Percentiles rank a stretch among this genome's conserved stretches.
Conservation (phyloP, 1,140 invertebrate species). For the Dendrolimus kikuchii region DNA sequence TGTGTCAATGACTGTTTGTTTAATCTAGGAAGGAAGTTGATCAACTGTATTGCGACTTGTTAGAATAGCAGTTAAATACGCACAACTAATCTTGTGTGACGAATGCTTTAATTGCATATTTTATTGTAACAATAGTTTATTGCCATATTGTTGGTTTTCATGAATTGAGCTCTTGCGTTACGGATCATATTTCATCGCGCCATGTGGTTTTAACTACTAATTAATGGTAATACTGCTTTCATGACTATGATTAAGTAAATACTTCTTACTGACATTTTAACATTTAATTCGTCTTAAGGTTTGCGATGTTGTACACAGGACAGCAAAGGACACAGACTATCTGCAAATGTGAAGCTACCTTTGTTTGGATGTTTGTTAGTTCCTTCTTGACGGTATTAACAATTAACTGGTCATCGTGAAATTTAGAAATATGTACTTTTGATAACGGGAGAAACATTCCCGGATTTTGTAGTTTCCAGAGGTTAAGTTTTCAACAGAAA, state of each 20-base stretch:
- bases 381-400: no score
- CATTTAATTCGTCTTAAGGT: background rate
- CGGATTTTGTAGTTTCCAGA: no score
- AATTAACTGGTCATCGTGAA: no score
- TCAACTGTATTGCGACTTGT: conserved; percentile 19
- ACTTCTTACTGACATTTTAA: conserved; percentile 2
- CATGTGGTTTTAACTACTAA: conserved; percentile 4
- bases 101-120: conserved; percentile 18
- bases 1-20: conserved; percentile 45
- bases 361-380: no score
- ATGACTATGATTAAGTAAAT: background rate
- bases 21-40: conserved; percentile 33
- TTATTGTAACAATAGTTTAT: conserved; percentile 19
- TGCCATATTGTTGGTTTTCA: conserved; percentile 4
- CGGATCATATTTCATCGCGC: conserved; percentile 3
- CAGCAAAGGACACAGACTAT: no score
- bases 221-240: conserved; percentile 4
- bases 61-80: conserved; percentile 8
- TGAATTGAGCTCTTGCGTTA: background rate
- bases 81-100: conserved; percentile 9
- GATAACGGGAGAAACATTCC: no score
- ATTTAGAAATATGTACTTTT: no score
- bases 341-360: no score
- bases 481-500: no score
- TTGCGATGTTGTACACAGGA: no score